Evolutionary conservation across 1,140 invertebrate genomes (phyloP), one percentile per base, ranked within the genome.

Genomic region (Bombus terrestris): DNA sequence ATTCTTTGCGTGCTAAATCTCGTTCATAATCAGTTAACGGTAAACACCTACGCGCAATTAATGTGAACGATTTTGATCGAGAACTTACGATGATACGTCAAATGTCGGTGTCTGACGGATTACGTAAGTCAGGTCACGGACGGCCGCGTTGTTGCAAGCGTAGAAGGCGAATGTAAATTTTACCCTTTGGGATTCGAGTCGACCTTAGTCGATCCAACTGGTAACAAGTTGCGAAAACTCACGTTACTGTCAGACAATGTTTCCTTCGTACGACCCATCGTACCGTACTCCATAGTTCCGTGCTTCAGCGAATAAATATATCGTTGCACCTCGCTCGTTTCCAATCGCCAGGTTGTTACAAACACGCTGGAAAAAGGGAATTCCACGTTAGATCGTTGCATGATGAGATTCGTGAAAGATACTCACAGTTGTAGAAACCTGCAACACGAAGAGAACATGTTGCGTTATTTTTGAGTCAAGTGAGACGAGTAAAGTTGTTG

Each of bases 141-240:
- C 43, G 64, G 39, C 37, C 39, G 39, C 53, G 53, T 81, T 88
- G 72, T 84, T 72, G 68, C 28, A 37, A 28, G 43, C 13, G 72
- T n/a, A 32, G n/a, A 43, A 47, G 15, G 15, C 5, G 47, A 82
- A 88, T 82, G 83, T 64, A 89, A 88, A 88, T 88, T 82, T 75
- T 80, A 79, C 64, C 62, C 72, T 39, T 86, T 57, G 59, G 69
- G 73, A 37, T 53, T 53, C 5, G 47, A 53, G 78, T 88, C 62
- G 78, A 88, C 78, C 53, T 47, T 12, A 22, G 22, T 5, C n/a
- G 74, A 78, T 83, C n/a, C 75, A 57, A 6, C 32, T 28, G 57
- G 62, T 81, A 86, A 88, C 78, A 9, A 89, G 77, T 89, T 68
- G 87, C 64, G 74, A 88, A 89, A 88, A 89, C 62, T 81, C 66